Evolutionary conservation across 2,888 invertebrate species (phyloP).

Genomic region (Aromia moschata): DNA sequence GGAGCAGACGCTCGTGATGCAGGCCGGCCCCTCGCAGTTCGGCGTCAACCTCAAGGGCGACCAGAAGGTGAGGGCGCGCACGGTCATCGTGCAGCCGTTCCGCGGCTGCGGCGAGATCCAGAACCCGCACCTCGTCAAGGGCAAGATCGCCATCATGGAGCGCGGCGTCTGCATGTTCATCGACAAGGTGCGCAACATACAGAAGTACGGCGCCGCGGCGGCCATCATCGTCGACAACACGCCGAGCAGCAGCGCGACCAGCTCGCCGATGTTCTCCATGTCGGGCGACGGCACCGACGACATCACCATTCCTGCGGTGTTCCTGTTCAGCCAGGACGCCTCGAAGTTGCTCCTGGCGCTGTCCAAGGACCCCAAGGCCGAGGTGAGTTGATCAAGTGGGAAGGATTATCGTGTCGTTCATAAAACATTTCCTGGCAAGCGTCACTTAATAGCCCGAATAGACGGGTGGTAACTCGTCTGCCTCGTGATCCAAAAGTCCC

Average conservation of each 20-base stretch:
- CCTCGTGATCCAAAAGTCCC: no score
- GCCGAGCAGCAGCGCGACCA: constrained; percentile 76
- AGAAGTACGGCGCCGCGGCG: constrained; percentile 83
- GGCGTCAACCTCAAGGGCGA: constrained; percentile 77
- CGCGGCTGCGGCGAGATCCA: constrained; percentile 71
- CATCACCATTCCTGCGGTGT: constrained; percentile 89
- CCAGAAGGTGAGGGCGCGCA: constrained; percentile 71
- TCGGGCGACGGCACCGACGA: constrained; percentile 91
- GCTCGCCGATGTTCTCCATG: constrained; percentile 93
- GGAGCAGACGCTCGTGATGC: constrained; percentile 60
- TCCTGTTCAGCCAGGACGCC: constrained; percentile 85
- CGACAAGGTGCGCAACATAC: constrained; percentile 87
- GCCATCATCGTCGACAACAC: constrained; percentile 89
- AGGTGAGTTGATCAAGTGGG: no score
- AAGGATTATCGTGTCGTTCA: no score
- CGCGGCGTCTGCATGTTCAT: constrained; percentile 96
- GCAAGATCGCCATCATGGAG: constrained; percentile 85
- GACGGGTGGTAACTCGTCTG: no score
- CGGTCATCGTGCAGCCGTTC: constrained; percentile 75
- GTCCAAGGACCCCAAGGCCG: constrained; percentile 66
- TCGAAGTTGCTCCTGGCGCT: constrained; percentile 71
- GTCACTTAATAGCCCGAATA: no score
- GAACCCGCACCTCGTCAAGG: constrained; percentile 70
- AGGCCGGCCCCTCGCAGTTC: constrained; percentile 92
- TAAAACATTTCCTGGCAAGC: no score